phyloP scores from a whole-genome alignment of 2,797 vertebrate species.

The Phalanger gymnotis region DNA sequence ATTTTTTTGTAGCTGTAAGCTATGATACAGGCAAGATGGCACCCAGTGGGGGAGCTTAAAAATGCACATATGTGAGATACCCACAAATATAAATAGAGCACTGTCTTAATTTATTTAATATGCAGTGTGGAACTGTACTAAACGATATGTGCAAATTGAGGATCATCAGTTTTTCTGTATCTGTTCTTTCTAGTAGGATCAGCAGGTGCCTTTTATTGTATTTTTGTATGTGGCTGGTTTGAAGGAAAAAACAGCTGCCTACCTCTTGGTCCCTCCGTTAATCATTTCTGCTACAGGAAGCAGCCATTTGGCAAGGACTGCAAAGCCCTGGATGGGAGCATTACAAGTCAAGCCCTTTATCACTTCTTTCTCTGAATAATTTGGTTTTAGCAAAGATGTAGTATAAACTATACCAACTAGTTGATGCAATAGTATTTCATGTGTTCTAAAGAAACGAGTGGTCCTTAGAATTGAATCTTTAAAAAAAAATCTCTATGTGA shows the following conservation, averaged over 20 bases:
- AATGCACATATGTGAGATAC: slow-evolving; percentile 33
- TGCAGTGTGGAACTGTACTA: background rate
- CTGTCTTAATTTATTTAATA: background rate
- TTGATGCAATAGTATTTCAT: background rate
- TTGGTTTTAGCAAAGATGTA: background rate
- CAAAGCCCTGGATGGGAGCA: background rate
- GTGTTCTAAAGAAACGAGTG: background rate
- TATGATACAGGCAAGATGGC: slow-evolving; percentile 30
- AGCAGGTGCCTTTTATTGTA: background rate
- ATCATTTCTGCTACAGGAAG: background rate
- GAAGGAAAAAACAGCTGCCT: slow-evolving; percentile 15
- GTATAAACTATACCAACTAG: background rate
- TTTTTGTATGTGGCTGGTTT: background rate
- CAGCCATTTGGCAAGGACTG: background rate
- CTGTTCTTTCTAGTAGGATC: background rate
- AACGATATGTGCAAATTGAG: background rate
- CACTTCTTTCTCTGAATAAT: background rate
- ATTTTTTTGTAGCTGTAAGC: slow-evolving; percentile 35
- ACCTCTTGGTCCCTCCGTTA: background rate
- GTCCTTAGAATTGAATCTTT: background rate
- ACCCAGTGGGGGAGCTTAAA: slow-evolving; percentile 17
- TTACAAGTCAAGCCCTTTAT: background rate
- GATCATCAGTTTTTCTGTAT: background rate
- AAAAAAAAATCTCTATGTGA: background rate
- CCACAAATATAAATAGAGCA: slow-evolving; percentile 22